Evolutionary conservation across 2,797 vertebrate genomes (phyloP).

Genomic region (Onychomys torridus): DNA sequence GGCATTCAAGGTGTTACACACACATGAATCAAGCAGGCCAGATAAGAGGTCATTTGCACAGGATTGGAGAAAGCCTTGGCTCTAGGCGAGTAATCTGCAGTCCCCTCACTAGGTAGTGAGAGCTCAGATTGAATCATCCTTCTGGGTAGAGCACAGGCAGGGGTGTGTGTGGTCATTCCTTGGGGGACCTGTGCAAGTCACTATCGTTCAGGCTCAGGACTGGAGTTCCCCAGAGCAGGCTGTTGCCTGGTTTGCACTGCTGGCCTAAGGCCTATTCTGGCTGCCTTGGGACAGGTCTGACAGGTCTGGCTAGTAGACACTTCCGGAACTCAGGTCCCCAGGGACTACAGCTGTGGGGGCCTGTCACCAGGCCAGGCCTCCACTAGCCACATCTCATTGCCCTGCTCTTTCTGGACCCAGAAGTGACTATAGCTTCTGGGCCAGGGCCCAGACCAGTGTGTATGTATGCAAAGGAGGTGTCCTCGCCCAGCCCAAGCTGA

Average conservation of each 20-base stretch:
- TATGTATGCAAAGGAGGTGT: not conserved
- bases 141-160: not conserved
- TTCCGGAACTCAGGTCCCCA: conserved; percentile 24
- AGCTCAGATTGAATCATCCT: not conserved
- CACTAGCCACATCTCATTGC: not conserved
- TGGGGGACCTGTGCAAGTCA: not conserved
- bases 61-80: not conserved
- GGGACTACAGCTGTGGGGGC: conserved; percentile 18
- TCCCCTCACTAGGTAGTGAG: not conserved
- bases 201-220: not conserved
- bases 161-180: not conserved
- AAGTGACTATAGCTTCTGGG: too few species aligned
- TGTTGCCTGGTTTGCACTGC: not conserved
- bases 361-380: not conserved
- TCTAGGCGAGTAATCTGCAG: not conserved
- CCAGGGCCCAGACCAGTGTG: not conserved
- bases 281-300: conserved; percentile 57
- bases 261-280: conserved; percentile 43
- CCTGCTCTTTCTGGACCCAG: not conserved
- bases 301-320: not conserved
- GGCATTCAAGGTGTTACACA: not conserved
- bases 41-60: not conserved
- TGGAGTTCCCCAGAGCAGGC: conserved; percentile 14
- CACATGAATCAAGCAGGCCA: not conserved
- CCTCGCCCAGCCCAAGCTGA: not conserved